Percentiles rank a stretch among this genome's conserved stretches.
phyloP scores from a whole-genome alignment of 2,113 vertebrate species.

The Bubo blakistoni region DNA sequence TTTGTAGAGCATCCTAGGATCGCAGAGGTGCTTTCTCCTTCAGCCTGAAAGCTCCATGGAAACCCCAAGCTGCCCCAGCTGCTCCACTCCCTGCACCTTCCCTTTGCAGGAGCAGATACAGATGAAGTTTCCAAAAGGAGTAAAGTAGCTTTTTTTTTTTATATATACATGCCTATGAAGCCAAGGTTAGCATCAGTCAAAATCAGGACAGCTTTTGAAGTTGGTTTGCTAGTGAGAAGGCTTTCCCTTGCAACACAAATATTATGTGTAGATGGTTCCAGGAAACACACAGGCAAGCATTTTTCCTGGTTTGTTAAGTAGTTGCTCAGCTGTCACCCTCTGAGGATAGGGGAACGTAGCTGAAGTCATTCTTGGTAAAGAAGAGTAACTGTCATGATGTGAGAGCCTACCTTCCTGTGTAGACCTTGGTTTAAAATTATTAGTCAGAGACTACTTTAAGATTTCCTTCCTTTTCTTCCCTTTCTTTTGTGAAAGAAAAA shows the following conservation, averaged over 20 bases:
- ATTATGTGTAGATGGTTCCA: neutral
- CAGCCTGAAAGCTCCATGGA: neutral
- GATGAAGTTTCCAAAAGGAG: neutral
- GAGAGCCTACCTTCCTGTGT: neutral
- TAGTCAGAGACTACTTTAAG: neutral
- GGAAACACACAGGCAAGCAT: neutral
- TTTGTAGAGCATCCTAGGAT: neutral
- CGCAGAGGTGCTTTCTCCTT: neutral
- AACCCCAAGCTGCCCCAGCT: neutral
- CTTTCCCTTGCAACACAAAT: neutral
- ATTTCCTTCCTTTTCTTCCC: conserved; percentile 15
- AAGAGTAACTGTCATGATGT: neutral
- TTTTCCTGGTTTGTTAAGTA: conserved; percentile 1
- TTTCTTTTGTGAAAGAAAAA: neutral
- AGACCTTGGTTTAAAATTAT: conserved; percentile 7
- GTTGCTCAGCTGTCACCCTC: conserved; percentile 17
- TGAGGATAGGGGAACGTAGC: neutral
- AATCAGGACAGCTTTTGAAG: neutral
- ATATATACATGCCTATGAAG: neutral
- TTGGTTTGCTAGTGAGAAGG: neutral
- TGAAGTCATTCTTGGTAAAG: conserved; percentile 19
- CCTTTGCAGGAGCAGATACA: neutral
- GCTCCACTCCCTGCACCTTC: neutral
- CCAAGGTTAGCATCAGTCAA: neutral
- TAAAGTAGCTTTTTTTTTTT: neutral